A percentile compares a stretch with the other conserved stretches of the same genome.
These are phyloP conservation scores for Cynoglossus semilaevis DNA, from an alignment of 2,113 vertebrate genomes.

Conservation along the genomic window DNA sequence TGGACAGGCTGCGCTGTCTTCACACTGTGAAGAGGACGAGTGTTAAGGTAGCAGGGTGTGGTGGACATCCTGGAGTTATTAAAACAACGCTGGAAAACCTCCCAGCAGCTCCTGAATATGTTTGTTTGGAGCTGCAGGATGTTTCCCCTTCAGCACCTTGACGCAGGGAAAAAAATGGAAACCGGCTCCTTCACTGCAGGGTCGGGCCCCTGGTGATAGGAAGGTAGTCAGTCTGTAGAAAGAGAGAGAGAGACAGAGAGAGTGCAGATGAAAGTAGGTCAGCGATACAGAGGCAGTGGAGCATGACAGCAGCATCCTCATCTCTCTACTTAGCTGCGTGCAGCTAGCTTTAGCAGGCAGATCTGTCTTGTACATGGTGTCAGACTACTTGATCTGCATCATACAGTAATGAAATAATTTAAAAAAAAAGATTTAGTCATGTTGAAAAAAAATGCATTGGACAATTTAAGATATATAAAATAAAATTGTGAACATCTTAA, in stretches of 20 bases:
- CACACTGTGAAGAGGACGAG: background rate
- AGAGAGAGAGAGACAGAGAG: conserved; percentile 6
- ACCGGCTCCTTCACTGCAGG: conserved; percentile 23
- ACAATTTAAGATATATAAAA: too few relatives aligned
- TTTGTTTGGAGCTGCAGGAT: conserved; percentile 4
- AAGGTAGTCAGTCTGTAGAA: conserved; percentile 37
- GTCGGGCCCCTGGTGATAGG: background rate
- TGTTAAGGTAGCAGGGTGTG: conserved; percentile 22
- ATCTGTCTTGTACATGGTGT: background rate
- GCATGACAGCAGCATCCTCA: conserved; percentile 67
- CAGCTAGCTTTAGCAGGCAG: conserved; percentile 7
- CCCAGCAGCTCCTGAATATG: background rate
- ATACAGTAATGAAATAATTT: too few relatives aligned
- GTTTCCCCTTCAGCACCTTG: conserved; percentile 14
- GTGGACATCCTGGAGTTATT: conserved; percentile 30
- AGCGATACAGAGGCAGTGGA: conserved; percentile 62
- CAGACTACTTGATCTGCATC: too few relatives aligned
- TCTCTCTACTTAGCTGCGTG: conserved; percentile 39
- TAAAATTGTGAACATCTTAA: too few relatives aligned
- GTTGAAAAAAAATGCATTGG: too few relatives aligned
- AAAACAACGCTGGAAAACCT: conserved; percentile 21
- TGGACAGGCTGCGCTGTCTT: background rate
- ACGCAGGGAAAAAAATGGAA: conserved; percentile 21
- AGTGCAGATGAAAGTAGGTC: conserved; percentile 71
- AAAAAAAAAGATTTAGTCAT: too few relatives aligned